Conservation (phyloP, 2,888 invertebrate species). For the Coelogynopora nodosa region DNA sequence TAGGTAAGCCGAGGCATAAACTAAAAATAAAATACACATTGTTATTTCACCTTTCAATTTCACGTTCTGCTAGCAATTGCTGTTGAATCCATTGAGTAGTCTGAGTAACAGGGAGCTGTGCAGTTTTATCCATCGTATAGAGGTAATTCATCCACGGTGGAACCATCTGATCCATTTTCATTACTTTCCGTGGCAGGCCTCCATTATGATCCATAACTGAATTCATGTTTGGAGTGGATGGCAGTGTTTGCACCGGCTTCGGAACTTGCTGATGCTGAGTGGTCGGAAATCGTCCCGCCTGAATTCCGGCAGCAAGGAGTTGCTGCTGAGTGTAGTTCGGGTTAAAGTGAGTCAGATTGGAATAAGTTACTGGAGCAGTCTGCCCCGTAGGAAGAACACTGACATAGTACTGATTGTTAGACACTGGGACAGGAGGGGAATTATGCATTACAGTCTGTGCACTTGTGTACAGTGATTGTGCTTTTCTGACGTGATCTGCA, state of each 20-base stretch:
- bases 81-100: background rate
- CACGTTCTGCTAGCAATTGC: background rate
- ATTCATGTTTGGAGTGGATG: background rate
- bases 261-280: background rate
- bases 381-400: background rate
- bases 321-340: background rate
- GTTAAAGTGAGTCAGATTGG: background rate
- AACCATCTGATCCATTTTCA: background rate
- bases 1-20: too few species aligned
- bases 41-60: background rate
- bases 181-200: background rate
- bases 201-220: background rate
- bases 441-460: background rate
- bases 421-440: background rate
- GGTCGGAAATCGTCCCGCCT: background rate
- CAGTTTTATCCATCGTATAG: background rate
- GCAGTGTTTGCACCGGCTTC: background rate
- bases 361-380: background rate
- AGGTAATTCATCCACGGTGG: background rate
- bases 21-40: too few species aligned
- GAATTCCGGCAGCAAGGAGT: background rate
- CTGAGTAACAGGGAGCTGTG: background rate
- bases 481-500: background rate
- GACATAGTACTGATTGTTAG: background rate
- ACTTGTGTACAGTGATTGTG: background rate